Evolutionary conservation across 2,888 invertebrate species (phyloP).

Genomic region (Lypha dubia): DNA sequence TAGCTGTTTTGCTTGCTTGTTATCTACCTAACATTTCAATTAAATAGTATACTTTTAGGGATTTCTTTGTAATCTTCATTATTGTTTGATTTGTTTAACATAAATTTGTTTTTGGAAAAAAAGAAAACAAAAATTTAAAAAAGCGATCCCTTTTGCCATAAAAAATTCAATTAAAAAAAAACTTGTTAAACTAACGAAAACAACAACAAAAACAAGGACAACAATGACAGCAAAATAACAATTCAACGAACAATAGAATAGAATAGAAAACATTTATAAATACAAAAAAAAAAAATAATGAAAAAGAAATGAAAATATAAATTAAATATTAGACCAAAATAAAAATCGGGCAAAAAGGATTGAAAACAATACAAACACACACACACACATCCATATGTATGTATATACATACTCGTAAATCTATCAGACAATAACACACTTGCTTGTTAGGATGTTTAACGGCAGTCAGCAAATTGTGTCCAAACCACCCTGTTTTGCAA

Average conservation of each 20-base stretch:
- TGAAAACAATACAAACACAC: background rate
- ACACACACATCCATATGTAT: no score
- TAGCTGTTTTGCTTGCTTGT: background rate
- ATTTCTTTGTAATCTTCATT: constrained; percentile 35
- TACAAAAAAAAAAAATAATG: constrained; percentile 39
- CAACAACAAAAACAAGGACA: constrained; percentile 8
- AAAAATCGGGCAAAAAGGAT: constrained; percentile 33
- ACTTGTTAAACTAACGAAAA: constrained; percentile 62
- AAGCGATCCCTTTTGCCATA: constrained; percentile 33
- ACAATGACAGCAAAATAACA: constrained; percentile 31
- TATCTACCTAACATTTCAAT: constrained; percentile 63
- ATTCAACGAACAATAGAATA: constrained; percentile 31
- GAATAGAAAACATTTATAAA: constrained; percentile 24
- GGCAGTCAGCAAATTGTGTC: background rate
- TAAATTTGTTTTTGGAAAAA: constrained; percentile 51
- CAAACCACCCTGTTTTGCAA: constrained; percentile 15
- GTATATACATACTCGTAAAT: no score
- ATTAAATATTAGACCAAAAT: constrained; percentile 65
- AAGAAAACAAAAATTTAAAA: background rate
- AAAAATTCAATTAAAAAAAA: constrained; percentile 71
- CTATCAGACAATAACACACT: constrained; percentile 14
- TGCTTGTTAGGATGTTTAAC: constrained; percentile 37
- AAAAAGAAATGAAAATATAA: constrained; percentile 65
- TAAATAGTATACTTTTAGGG: constrained; percentile 54
- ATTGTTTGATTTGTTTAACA: constrained; percentile 61